phyloP scores from a whole-genome alignment of 1,140 invertebrate genomes.

The Acromyrmex heyeri region DNA sequence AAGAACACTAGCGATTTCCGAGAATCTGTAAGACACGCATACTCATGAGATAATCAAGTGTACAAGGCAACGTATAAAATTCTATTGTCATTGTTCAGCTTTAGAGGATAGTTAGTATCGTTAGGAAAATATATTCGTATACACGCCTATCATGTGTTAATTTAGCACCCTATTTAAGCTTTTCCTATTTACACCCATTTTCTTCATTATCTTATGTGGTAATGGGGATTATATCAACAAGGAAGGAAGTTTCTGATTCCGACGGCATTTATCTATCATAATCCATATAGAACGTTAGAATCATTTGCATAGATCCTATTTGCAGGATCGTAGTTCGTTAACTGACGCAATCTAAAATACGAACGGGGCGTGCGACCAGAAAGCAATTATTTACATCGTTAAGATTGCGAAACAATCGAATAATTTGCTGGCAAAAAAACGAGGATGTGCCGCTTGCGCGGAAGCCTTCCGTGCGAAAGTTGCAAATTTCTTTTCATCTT shows the following conservation, averaged over 20 bases:
- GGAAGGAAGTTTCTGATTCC: constrained; percentile 45
- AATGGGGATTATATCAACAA: constrained; percentile 29
- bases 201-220: constrained; percentile 50
- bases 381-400: constrained; percentile 65
- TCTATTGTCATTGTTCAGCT: neutral
- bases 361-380: constrained; percentile 57
- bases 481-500: constrained; percentile 71
- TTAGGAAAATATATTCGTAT: neutral
- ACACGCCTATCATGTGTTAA: constrained; percentile 1
- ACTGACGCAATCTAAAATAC: constrained; percentile 35
- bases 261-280: constrained; percentile 25
- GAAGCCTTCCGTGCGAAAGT: constrained; percentile 71
- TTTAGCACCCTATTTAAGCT: neutral
- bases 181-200: constrained; percentile 22
- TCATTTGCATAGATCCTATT: constrained; percentile 54
- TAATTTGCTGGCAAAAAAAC: constrained; percentile 68
- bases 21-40: neutral
- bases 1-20: neutral
- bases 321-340: constrained; percentile 43
- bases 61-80: neutral
- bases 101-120: neutral
- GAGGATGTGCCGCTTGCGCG: constrained; percentile 29
- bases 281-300: constrained; percentile 27
- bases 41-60: neutral
- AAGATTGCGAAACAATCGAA: constrained; percentile 69